Percentiles rank a stretch among this genome's conserved stretches.
Conservation (phyloP, 2,888 invertebrate genomes). For the Lithodes maja region DNA sequence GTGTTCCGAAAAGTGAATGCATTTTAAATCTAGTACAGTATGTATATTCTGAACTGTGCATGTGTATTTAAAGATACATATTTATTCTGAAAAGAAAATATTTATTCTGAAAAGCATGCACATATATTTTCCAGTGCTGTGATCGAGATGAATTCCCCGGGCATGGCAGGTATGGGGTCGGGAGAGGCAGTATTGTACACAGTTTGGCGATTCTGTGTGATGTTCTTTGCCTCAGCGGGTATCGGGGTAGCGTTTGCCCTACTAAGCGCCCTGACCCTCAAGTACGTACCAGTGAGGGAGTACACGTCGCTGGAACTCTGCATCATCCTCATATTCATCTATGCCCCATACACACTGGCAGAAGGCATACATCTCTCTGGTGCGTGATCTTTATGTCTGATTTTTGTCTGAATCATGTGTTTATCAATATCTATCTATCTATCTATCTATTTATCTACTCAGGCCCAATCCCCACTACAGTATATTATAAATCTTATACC, state of each 20-base stretch:
- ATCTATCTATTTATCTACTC: too few species aligned
- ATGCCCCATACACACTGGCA: conserved; percentile 97
- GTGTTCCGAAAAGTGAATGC: too few species aligned
- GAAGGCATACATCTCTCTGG: conserved; percentile 96
- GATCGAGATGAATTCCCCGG: conserved; percentile 80
- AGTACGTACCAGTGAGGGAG: conserved; percentile 85
- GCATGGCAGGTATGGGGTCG: conserved; percentile 79
- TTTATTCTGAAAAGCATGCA: too few species aligned
- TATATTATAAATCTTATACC: too few species aligned
- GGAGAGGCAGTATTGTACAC: conserved; percentile 91
- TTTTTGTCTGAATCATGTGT: not conserved
- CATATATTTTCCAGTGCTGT: conserved; percentile 81
- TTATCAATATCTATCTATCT: too few species aligned
- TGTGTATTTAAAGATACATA: too few species aligned
- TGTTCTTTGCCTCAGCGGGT: conserved; percentile 99
- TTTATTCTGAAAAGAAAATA: too few species aligned
- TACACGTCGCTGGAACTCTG: conserved; percentile 99
- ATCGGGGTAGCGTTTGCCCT: conserved; percentile 97
- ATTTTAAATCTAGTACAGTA: too few species aligned
- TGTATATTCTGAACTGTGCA: too few species aligned
- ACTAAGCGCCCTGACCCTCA: conserved; percentile 84
- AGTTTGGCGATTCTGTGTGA: conserved; percentile 90
- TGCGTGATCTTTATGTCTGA: conserved; percentile 74
- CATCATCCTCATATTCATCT: conserved; percentile 98
- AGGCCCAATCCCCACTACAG: too few species aligned